phyloP scores from a whole-genome alignment of 2,113 vertebrate species.

The Ictidomys tridecemlineatus region DNA sequence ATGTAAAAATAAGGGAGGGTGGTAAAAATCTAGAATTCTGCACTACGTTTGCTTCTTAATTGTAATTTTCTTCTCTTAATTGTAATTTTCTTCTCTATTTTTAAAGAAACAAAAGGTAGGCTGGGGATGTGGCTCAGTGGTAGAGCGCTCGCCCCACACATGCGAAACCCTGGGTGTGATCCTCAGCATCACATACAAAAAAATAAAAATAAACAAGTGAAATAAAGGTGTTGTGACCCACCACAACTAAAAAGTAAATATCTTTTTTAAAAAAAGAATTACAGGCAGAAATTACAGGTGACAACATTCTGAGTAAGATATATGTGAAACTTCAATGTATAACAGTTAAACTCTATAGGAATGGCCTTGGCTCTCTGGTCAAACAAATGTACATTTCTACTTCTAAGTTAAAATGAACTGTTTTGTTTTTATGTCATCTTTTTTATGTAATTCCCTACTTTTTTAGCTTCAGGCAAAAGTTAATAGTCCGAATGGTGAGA shows the following conservation, averaged over 20 bases:
- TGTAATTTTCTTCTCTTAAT: neutral
- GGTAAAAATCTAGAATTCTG: conserved; percentile 17
- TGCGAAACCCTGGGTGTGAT: no score
- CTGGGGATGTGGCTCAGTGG: no score
- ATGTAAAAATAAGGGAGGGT: neutral
- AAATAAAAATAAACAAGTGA: no score
- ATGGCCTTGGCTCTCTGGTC: neutral
- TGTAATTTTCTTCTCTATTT: conserved; percentile 5
- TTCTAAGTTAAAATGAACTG: neutral
- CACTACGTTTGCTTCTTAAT: neutral
- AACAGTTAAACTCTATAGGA: conserved; percentile 9
- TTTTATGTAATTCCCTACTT: neutral
- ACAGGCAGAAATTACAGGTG: neutral
- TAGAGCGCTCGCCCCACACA: no score
- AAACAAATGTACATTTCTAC: neutral
- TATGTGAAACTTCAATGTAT: neutral
- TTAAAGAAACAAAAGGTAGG: conserved; percentile 19
- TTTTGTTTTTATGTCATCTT: neutral
- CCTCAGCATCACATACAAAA: no score
- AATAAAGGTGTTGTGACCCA: no score
- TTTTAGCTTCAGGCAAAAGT: neutral
- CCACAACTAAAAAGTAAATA: no score
- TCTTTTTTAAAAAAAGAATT: no score
- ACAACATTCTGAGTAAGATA: neutral
- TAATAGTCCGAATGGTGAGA: neutral